Evolutionary conservation across 2,113 vertebrate genomes (phyloP), one percentile per base, ranked within the genome.

Genomic region (Hypanus sabinus): DNA sequence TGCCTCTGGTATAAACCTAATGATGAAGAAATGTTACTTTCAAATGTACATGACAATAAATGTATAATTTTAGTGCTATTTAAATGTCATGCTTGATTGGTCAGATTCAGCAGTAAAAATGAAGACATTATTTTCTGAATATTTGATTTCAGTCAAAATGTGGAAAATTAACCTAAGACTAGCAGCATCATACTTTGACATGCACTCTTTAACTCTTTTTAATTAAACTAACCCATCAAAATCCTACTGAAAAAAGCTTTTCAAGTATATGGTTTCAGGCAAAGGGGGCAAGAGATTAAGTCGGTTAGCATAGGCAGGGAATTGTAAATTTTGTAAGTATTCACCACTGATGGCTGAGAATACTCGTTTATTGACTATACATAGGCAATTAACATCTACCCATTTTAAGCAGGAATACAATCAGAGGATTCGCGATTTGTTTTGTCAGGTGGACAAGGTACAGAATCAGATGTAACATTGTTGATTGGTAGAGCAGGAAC

Each of bases 21-120:
- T 55, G 91, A 93, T 75, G 36, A 46, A 75, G 36, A 73, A 73
- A 93, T 73, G 24, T 73, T 75, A 22, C 70, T 46, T 93, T 55
- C 91, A 73, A 30, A 75, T 11, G 22, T 4, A 24, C 36, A 93
- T 5, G 8, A 27, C 38, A 46, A 75, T 30, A 93, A 73, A 55
- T 93, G 68, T 71, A 38, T 73, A 71, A 93, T 73, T 93, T 73
- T 75, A 55, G 33, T 93, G 70, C 91, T 73, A 73, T 73, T 73
- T 93, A 93, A 93, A 93, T 93, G 65, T 93, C 91, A 73, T 5
- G 91, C 68, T 33, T 73, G 68, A 93, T 90, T 90, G 85, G 85
- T 68, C 60, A 65, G 60, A 62, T 90, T 62, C 60, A 65, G 27
- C n/a, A 14, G 16, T 9, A 93, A 38, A 55, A 93, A 93, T 93